Evolutionary conservation across 2,113 vertebrate species (phyloP), one percentile per base, ranked within the genome.

Genomic region (Scortum barcoo): DNA sequence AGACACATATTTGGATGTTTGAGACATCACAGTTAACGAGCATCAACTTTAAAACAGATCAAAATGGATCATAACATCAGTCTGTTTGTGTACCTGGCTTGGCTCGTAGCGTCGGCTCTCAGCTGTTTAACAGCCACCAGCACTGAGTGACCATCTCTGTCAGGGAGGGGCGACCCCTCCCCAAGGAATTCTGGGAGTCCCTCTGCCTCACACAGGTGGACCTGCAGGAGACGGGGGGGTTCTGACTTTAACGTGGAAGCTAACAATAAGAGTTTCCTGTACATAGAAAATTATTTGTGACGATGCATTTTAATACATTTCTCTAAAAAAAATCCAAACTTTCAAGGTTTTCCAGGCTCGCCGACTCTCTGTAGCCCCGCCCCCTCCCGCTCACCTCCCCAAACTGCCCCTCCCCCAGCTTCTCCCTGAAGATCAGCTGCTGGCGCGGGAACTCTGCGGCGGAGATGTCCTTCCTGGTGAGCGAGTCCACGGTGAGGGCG

Each of bases 351-450:
- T 40, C 6, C 13, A 63, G 13, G 12, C 9, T 19, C 6, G 38
- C 17, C 16, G n/a, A 9, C 4, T 8, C 12, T 22, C 28, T 19
- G 28, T 14, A 4, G 6, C 54, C 46, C 16, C 16, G 8, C 57
- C 56, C 2, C 0, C 19, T 16, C 1, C 54, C 1, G 1, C 90
- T 69, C 87, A 96, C 96, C 96, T 97, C 96, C 68, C 96, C 96
- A 28, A 97, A 97, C 87, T 97, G 96, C 0, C 96, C 96, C 92
- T 97, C 96, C 2, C 96, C 96, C 51, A 97, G 94, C 89, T 96
- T 97, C 91, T 97, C 96, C 72, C 95, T 93, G 84, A 97, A 95
- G 50, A 94, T 87, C 61, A 97, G 94, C 40, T 92, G 93, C 5
- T 96, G 93, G 4, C 95, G 93, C 0, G 96, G 96, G 84, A 97